Percentiles rank a stretch among this genome's conserved stretches.
phyloP scores from a whole-genome alignment of 2,888 invertebrate species.

The Helleia helle region DNA sequence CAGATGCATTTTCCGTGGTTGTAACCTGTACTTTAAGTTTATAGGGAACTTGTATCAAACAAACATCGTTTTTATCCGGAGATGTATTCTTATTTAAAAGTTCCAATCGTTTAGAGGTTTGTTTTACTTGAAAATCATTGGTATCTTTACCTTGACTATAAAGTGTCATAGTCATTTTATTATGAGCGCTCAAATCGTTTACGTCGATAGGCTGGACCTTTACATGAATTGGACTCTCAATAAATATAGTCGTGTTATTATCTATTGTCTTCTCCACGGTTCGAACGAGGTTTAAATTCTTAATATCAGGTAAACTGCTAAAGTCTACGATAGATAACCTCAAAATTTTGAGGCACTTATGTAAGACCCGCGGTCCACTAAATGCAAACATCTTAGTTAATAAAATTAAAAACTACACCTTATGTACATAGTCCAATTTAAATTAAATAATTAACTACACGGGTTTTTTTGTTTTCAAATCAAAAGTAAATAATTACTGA shows the following conservation, averaged over 20 bases:
- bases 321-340: conserved; percentile 64
- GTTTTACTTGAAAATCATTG: conserved; percentile 64
- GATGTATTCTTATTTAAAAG: conserved; percentile 55
- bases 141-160: conserved; percentile 60
- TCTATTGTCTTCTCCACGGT: conserved; percentile 67
- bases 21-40: conserved; percentile 59
- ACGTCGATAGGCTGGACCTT: conserved; percentile 64
- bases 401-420: conserved; percentile 12
- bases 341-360: conserved; percentile 66
- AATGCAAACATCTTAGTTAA: conserved; percentile 47
- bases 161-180: conserved; percentile 59
- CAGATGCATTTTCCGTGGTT: conserved; percentile 56
- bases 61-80: conserved; percentile 56
- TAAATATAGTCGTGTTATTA: conserved; percentile 58
- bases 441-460: neutral
- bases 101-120: conserved; percentile 60
- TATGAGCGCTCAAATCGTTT: conserved; percentile 54
- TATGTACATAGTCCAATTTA: neutral
- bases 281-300: conserved; percentile 57
- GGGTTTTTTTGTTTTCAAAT: neutral
- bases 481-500: neutral
- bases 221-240: conserved; percentile 68
- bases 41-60: conserved; percentile 64
- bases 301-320: conserved; percentile 55
- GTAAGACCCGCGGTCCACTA: conserved; percentile 47